Evolutionary conservation across 2,888 invertebrate species (phyloP).

Genomic region (Hyposoter dolosus): DNA sequence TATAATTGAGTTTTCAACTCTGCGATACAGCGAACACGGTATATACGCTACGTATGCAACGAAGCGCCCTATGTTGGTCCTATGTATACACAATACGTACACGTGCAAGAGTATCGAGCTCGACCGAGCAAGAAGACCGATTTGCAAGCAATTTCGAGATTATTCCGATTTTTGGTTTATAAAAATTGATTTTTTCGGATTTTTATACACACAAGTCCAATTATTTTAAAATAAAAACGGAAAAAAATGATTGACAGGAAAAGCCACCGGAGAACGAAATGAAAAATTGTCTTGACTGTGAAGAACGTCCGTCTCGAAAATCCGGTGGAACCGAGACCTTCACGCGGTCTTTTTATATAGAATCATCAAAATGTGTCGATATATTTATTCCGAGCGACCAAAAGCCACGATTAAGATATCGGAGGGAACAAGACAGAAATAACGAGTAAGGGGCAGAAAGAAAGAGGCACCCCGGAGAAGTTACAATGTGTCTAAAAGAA

Average conservation of each 20-base stretch:
- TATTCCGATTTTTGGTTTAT: neutral
- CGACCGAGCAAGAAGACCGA: neutral
- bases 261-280: neutral
- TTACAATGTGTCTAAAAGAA: conserved; percentile 12
- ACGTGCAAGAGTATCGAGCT: neutral
- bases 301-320: neutral
- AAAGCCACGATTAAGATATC: conserved; percentile 18
- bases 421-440: conserved; percentile 37
- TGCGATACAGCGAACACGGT: conserved; percentile 80
- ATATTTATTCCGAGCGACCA: neutral
- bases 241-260: neutral
- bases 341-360: neutral
- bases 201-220: no score
- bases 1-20: conserved; percentile 85
- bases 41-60: conserved; percentile 79
- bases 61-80: conserved; percentile 51
- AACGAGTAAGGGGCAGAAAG: conserved; percentile 23
- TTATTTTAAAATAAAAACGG: no score
- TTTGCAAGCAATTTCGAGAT: neutral
- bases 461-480: neutral
- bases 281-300: neutral
- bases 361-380: conserved; percentile 4
- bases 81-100: conserved; percentile 2
- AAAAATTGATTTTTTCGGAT: neutral
- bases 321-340: neutral